Conservation (phyloP, 2,113 vertebrate species). For the Microcebus griseorufus region DNA sequence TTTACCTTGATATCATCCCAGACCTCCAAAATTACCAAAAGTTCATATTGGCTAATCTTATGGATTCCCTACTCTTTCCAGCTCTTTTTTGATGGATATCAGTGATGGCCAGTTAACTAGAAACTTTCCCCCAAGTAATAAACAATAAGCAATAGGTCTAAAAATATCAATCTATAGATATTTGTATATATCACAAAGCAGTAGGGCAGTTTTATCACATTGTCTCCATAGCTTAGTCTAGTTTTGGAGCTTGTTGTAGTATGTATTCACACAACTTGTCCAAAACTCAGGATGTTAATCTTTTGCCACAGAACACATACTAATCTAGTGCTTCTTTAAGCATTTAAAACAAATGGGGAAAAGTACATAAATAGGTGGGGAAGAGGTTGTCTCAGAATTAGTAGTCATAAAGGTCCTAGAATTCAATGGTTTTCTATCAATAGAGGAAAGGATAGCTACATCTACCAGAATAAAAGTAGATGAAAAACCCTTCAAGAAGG, state of each 20-base stretch:
- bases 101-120: neutral
- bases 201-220: neutral
- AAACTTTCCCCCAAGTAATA: neutral
- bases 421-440: neutral
- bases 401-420: neutral
- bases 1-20: conserved; percentile 8
- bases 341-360: conserved; percentile 8
- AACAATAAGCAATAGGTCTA: neutral
- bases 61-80: neutral
- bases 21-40: neutral
- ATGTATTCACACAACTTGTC: neutral
- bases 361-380: neutral
- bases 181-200: neutral
- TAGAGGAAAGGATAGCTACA: neutral
- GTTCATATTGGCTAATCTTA: neutral
- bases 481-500: neutral
- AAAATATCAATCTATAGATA: neutral
- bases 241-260: neutral
- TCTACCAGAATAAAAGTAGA: neutral
- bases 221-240: neutral
- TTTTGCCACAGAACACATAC: neutral
- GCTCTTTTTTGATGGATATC: neutral
- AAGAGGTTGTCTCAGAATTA: neutral
- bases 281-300: neutral
- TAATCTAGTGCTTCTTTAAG: neutral